These are phyloP conservation scores for Eucera pruinosa DNA, from an alignment of 2,888 invertebrate species.

Conservation along the genomic window DNA sequence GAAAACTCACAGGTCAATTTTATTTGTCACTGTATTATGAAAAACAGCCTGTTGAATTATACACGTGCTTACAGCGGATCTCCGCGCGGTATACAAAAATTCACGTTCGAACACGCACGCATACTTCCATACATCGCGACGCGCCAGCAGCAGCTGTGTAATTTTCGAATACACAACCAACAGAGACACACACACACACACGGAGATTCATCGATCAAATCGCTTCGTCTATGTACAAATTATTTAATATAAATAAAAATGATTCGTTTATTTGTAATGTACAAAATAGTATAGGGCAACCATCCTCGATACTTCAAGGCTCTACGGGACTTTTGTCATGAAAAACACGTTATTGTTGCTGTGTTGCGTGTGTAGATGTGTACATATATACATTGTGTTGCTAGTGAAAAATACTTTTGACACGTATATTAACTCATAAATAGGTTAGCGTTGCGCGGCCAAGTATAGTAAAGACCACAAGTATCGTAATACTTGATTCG, in stretches of 20 bases:
- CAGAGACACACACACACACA: constrained; percentile 36
- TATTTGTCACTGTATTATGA: constrained; percentile 58
- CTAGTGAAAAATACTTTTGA: constrained; percentile 44
- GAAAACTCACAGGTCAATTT: constrained; percentile 47
- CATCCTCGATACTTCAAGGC: constrained; percentile 50
- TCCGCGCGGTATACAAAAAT: constrained; percentile 59
- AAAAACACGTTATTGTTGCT: constrained; percentile 59
- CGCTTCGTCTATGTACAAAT: constrained; percentile 70
- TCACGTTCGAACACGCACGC: constrained; percentile 45
- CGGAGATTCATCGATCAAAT: constrained; percentile 50
- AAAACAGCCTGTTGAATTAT: constrained; percentile 57
- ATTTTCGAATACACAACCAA: no score
- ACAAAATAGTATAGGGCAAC: constrained; percentile 27
- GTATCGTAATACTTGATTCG: neutral
- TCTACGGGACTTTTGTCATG: constrained; percentile 17
- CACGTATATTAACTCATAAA: constrained; percentile 54
- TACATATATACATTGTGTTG: constrained; percentile 68
- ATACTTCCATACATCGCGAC: neutral
- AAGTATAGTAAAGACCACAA: neutral
- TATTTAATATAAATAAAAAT: constrained; percentile 82
- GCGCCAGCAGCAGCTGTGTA: constrained; percentile 24
- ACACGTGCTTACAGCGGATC: constrained; percentile 30
- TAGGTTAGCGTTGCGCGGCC: constrained; percentile 30
- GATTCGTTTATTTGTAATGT: constrained; percentile 38
- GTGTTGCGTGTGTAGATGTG: constrained; percentile 64